Base-by-base conservation (phyloP, 2,888 invertebrate species). In the Cistogaster globosa region DNA sequence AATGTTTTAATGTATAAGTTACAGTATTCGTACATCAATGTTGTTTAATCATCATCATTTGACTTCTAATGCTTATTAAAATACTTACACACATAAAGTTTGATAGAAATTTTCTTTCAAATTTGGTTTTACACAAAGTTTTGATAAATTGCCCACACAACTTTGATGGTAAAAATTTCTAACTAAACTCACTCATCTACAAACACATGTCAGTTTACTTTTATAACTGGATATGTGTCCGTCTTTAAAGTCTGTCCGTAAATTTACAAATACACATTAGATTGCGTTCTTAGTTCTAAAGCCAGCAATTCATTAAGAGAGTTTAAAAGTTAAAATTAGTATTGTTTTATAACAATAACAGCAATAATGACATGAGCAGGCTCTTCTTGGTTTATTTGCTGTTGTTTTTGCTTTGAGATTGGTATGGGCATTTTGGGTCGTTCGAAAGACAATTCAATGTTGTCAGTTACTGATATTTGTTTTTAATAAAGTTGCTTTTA, bases 261-360 rank as follows among this genome's bases (percentile, higher is more conserved):
- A 60, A 26, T 60, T 58, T 20, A 26, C 11, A 72, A 26, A 18
- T n/a, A 20, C 36, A 20, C n/a, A n/a, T 69, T 22, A 5, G 42
- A n/a, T 6, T 58, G 58, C 45, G 38, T 45, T 62, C 22, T 26
- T 26, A 26, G 51, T 53, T 45, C 53, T 14, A 32, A 8, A 60
- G 51, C 8, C 26, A 14, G 22, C 22, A 58, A 68, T 48, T 60
- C 38, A 67, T 18, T 63, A 5, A 63, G 14, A 45, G 45, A 78
- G 60, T 74, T 80, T 58, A 42, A 80, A 75, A 62, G 53, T 80
- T 75, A 20, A 74, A 74, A 68, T 75, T 74, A 45, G 60, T 36
- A 67, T 74, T 74, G 45, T 74, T 68, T 32, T 58, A 9, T n/a
- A 57, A 71, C 71, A 71, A 71, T 71, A 79, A 55, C 62, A 62